These are phyloP conservation scores for Orgyia antiqua DNA, from an alignment of 2,888 invertebrate genomes.

Conservation along the genomic window DNA sequence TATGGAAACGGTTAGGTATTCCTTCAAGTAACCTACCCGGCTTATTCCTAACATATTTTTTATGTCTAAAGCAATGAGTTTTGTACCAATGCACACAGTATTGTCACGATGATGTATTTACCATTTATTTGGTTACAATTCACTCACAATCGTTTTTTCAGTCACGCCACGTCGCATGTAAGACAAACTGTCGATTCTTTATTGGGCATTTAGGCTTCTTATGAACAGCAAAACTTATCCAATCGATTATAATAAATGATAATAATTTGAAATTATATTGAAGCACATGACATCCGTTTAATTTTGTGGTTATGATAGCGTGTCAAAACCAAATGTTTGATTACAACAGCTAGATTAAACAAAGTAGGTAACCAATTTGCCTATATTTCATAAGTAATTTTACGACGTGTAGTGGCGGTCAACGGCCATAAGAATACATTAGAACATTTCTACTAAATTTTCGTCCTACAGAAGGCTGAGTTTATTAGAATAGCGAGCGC, in stretches of 20 bases:
- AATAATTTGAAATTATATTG: conserved; percentile 46
- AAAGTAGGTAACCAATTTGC: conserved; percentile 33
- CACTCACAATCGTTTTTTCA: conserved; percentile 68
- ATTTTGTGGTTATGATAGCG: conserved; percentile 23
- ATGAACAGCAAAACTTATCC: conserved; percentile 52
- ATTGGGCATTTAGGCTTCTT: conserved; percentile 54
- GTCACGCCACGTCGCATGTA: conserved; percentile 77
- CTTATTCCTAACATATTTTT: too few species aligned
- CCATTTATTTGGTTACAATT: conserved; percentile 56
- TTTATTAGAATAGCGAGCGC: conserved; percentile 71
- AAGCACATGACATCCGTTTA: conserved; percentile 43
- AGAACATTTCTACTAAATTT: conserved; percentile 77
- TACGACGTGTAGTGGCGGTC: conserved; percentile 56
- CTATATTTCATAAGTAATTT: conserved; percentile 37
- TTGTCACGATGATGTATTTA: conserved; percentile 71
- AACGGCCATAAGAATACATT: conserved; percentile 74
- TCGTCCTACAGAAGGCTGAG: conserved; percentile 77
- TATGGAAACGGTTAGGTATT: conserved; percentile 33
- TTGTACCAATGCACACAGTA: conserved; percentile 52
- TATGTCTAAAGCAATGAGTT: conserved; percentile 30
- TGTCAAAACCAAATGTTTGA: conserved; percentile 21
- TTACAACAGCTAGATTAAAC: conserved; percentile 11
- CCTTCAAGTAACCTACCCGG: too few species aligned
- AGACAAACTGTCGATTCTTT: conserved; percentile 64
- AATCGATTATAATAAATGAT: conserved; percentile 47